Evolutionary conservation across 2,888 invertebrate genomes (phyloP), one percentile per base, ranked within the genome.

Genomic region (Sphinx pinastri): DNA sequence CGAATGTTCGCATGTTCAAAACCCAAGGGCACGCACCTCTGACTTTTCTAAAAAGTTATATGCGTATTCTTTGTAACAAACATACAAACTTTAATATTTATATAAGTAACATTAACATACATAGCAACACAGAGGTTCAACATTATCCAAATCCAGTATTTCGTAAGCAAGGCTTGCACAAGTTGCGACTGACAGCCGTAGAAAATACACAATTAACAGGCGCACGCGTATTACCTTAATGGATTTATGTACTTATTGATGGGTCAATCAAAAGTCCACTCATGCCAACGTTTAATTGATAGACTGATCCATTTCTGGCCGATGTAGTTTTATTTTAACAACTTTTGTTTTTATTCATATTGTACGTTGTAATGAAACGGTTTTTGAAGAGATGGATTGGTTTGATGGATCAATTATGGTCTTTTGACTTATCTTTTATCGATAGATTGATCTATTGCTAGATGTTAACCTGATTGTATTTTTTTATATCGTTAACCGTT

Each of bases 221-320:
- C 84, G 79, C 82, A 86, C 82, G 83, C 86, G 90, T 88, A 90
- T 88, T 86, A 84, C 83, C 86, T 89, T 92, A 92, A 93, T 93
- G 90, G 93, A 92, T 92, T 91, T 91, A 91, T 90, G 88, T 89
- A 90, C 90, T 89, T 92, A 93, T 92, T 93, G 92, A 92, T 87
- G 88, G 88, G 92, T 93, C 93, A 92, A 93, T 93, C 93, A 92
- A 86, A 86, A 87, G 86, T 81, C 84, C 82, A 82, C 84, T 85
- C 81, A 83, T 81, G 84, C 80, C 81, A 77, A 78, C 72, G 75
- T 79, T 89, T 91, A 90, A 90, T 91, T 91, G 91, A 91, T 90
- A 84, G 83, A 49, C 66, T 70, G 83, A 87, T 88, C 85, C 85
- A 84, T 88, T 90, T 88, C 84, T 80, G 81, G 75, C 71, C 75